Base-by-base conservation (phyloP, 2,797 vertebrate genomes). In the Sebastes hubbsi region DNA sequence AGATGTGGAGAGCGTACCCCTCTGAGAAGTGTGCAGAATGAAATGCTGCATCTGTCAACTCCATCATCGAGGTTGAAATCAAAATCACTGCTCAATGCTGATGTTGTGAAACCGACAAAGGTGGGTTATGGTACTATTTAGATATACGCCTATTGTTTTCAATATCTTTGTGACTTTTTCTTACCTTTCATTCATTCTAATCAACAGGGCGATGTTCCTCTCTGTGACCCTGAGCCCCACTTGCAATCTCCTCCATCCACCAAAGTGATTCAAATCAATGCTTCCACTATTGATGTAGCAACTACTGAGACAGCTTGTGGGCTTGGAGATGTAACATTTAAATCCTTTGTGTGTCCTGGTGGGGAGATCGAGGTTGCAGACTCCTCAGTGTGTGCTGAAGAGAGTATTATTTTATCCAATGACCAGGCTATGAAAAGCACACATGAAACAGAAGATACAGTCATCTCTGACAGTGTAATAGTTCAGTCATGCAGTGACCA, bases 1-100 rank as follows among this genome's bases (percentile, higher is more conserved):
- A 91, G 69, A 78, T 62, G 66, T 73, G 87, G 63, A 11, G 77
- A 89, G 9, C 93, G 94, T 3, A 83, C 87, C 8, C 95, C 95
- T 8, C 75, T 96, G 63, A 91, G 92, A 89, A 92, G 92, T 85
- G 63, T 96, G 61, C 89, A 93, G 64, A 96, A 96, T 88, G 91
- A 95, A 56, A 69, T 70, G 56, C 49, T 73, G 8, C 80, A 59
- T 56, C 22, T 81, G 25, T 77, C 86, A 54, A 67, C 86, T 61
- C 68, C 90, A 32, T 78, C 69, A 42, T 63, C 66, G 1, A 86
- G 65, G 32, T 25, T 78, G n/a, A 91, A 90, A 56, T 79, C 82
- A 36, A 90, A 84, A 22, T 79, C 84, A 4, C 58, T 58, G 13
- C 22, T 82, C 46, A 64, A 24, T 62, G 24, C 9, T 4, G 72